Conservation (phyloP, 2,888 invertebrate species). For the Cotesia congregata region DNA sequence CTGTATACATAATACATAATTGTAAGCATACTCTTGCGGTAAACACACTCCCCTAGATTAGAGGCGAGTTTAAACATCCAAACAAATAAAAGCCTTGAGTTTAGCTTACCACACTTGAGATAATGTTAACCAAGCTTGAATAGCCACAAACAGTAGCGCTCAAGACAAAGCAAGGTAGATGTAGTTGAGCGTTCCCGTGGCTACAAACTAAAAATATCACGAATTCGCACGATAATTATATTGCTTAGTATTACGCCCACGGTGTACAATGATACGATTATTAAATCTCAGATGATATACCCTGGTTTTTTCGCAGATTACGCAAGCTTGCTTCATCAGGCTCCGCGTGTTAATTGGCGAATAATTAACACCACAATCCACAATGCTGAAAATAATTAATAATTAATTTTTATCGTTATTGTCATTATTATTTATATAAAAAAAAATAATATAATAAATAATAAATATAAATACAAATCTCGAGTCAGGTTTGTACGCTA, state of each 20-base stretch:
- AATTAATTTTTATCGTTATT: conserved; percentile 18
- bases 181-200: conserved; percentile 30
- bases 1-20: too few species aligned
- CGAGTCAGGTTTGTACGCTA: conserved; percentile 12
- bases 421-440: conserved; percentile 21
- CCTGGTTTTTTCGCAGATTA: conserved; percentile 23
- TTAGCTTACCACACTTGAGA: conserved; percentile 23
- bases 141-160: conserved; percentile 6
- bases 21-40: not conserved
- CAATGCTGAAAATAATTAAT: conserved; percentile 15
- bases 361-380: conserved; percentile 53
- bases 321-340: conserved; percentile 19
- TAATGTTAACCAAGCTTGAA: not conserved
- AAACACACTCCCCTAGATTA: not conserved
- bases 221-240: conserved; percentile 64
- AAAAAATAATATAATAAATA: not conserved
- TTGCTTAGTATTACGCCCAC: conserved; percentile 29
- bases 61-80: not conserved
- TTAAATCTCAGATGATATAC: conserved; percentile 56
- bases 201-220: conserved; percentile 50
- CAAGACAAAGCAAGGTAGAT: conserved; percentile 12
- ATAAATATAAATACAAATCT: not conserved
- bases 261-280: conserved; percentile 55
- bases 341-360: conserved; percentile 55
- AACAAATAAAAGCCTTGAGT: too few species aligned